Evolutionary conservation across 2,113 vertebrate genomes (phyloP).

Genomic region (Diglossa brunneiventris): DNA sequence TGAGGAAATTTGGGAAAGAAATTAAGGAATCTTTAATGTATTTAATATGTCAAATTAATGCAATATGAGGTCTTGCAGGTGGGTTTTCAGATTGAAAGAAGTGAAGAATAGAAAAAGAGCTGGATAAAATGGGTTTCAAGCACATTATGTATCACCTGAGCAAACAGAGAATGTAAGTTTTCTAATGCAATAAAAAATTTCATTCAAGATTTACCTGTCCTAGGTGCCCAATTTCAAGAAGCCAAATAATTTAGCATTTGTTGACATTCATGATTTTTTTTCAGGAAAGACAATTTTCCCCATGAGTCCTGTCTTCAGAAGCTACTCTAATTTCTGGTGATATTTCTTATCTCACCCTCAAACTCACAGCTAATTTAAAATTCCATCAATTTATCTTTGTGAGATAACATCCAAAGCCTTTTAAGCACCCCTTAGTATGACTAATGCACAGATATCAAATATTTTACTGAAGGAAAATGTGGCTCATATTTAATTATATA

Average conservation of each 20-base stretch:
- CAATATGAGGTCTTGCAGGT: background rate
- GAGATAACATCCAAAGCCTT: background rate
- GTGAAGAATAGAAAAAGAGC: background rate
- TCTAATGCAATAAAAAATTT: background rate
- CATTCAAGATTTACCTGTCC: background rate
- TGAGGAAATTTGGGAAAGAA: background rate
- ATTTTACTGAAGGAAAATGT: background rate
- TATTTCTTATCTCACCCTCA: background rate
- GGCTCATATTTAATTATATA: background rate
- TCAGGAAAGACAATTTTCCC: background rate
- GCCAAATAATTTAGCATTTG: background rate
- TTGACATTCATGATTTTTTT: background rate
- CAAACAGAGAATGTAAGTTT: background rate
- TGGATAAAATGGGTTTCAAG: background rate
- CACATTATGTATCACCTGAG: background rate
- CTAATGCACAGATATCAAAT: background rate
- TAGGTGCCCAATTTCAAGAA: background rate
- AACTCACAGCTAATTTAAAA: background rate
- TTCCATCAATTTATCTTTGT: background rate
- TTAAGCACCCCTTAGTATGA: background rate
- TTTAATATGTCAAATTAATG: background rate
- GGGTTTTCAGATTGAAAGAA: background rate
- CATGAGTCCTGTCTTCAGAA: background rate
- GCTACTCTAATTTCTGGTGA: background rate
- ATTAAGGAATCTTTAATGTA: background rate